phyloP scores from a whole-genome alignment of 2,113 vertebrate genomes.

The Procavia capensis region DNA sequence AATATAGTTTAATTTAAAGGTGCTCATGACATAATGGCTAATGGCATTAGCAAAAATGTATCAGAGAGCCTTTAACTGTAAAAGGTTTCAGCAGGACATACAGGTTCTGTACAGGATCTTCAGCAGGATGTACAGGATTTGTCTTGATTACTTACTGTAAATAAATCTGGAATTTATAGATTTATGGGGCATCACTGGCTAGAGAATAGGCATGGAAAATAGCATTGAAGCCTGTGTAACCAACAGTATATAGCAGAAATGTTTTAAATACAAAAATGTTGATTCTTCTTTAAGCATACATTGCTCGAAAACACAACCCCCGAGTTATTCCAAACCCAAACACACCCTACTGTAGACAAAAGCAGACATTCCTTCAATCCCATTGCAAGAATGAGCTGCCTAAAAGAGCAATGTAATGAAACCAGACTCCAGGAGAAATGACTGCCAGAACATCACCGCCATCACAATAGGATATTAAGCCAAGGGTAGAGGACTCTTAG shows the following conservation, averaged over 20 bases:
- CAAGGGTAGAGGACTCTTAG: background rate
- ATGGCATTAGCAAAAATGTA: background rate
- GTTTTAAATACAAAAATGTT: constrained; percentile 4
- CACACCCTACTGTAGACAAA: background rate
- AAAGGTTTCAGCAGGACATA: constrained; percentile 8
- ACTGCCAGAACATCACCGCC: background rate
- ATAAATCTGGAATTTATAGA: constrained; percentile 16
- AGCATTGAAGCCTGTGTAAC: background rate
- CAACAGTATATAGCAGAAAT: background rate
- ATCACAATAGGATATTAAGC: background rate
- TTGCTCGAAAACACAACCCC: constrained; percentile 8
- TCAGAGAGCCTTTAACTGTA: background rate
- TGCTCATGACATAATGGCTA: background rate
- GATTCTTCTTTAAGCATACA: background rate
- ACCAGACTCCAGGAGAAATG: background rate
- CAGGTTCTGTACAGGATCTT: too few species aligned
- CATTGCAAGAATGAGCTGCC: background rate
- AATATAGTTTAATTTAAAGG: constrained; percentile 39
- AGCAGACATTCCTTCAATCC: background rate
- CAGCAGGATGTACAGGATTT: too few species aligned
- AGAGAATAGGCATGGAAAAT: background rate
- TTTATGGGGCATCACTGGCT: background rate
- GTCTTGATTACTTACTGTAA: background rate
- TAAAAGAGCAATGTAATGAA: background rate
- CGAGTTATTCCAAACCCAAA: background rate